phyloP scores from a whole-genome alignment of 2,888 invertebrate species.

The Lissocephala sabroskyi region DNA sequence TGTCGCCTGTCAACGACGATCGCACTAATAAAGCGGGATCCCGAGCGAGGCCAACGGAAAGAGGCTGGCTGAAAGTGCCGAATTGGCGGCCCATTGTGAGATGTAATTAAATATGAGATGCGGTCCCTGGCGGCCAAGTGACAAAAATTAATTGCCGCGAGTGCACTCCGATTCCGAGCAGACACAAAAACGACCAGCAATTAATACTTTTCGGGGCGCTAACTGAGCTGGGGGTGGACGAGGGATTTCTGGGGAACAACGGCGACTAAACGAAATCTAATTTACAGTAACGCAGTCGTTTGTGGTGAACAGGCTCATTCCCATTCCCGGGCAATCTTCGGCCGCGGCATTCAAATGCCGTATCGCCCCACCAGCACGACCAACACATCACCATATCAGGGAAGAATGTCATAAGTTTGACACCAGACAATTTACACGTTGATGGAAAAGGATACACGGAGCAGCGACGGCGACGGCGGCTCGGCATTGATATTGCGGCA shows the following conservation, averaged over 20 bases:
- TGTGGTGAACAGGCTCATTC: conserved; percentile 29
- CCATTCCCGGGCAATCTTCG: too few species aligned
- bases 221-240: too few species aligned
- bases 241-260: conserved; percentile 33
- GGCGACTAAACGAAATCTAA: conserved; percentile 49
- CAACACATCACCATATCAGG: conserved; percentile 46
- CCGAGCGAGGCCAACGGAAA: too few species aligned
- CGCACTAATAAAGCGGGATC: too few species aligned
- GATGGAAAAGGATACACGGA: conserved; percentile 60
- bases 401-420: conserved; percentile 61
- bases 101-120: conserved; percentile 42
- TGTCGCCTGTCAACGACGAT: too few species aligned
- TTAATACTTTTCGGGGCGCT: conserved; percentile 37
- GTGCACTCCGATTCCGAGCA: conserved; percentile 23
- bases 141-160: conserved; percentile 60
- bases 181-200: conserved; percentile 52
- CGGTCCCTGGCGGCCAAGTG: conserved; percentile 19
- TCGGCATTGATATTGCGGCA: neutral
- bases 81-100: conserved; percentile 41
- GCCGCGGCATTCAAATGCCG: too few species aligned
- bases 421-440: conserved; percentile 62
- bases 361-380: too few species aligned
- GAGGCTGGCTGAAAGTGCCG: too few species aligned
- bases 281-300: conserved; percentile 44
- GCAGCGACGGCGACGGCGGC: neutral